Conservation (phyloP, 2,797 vertebrate genomes). For the Hippocampus kuda region DNA sequence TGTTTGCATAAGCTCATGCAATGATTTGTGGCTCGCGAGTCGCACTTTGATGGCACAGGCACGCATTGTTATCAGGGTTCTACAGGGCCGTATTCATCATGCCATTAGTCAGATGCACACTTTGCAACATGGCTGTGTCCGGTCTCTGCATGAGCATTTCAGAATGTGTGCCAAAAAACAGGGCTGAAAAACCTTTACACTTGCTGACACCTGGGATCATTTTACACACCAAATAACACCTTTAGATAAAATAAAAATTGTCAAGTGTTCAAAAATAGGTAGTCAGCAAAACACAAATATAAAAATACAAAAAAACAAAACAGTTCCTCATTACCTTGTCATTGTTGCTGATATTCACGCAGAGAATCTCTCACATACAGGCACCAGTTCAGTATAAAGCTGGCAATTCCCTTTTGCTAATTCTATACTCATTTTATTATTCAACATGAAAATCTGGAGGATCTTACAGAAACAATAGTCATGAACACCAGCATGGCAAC, state of each 20-base stretch:
- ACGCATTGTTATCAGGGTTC: conserved; percentile 23
- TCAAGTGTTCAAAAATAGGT: neutral
- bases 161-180: neutral
- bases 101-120: conserved; percentile 13
- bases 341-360: too few relatives aligned
- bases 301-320: too few relatives aligned
- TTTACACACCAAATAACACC: conserved; percentile 16
- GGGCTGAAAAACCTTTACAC: conserved; percentile 62
- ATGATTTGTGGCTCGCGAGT: conserved; percentile 44
- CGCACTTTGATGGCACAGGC: conserved; percentile 29
- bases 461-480: too few relatives aligned
- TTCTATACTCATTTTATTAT: too few relatives aligned
- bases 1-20: conserved; percentile 43
- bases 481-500: too few relatives aligned
- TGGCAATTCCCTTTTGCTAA: too few relatives aligned
- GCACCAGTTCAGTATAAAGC: too few relatives aligned
- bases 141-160: neutral
- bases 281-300: too few relatives aligned
- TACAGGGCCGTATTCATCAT: conserved; percentile 22
- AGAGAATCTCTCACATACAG: too few relatives aligned
- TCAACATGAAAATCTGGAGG: too few relatives aligned
- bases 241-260: neutral
- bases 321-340: too few relatives aligned
- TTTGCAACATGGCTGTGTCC: conserved; percentile 1
- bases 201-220: conserved; percentile 53